Evolutionary conservation across 2,888 invertebrate genomes (phyloP).

Genomic region (Camptogramma bilineatum): DNA sequence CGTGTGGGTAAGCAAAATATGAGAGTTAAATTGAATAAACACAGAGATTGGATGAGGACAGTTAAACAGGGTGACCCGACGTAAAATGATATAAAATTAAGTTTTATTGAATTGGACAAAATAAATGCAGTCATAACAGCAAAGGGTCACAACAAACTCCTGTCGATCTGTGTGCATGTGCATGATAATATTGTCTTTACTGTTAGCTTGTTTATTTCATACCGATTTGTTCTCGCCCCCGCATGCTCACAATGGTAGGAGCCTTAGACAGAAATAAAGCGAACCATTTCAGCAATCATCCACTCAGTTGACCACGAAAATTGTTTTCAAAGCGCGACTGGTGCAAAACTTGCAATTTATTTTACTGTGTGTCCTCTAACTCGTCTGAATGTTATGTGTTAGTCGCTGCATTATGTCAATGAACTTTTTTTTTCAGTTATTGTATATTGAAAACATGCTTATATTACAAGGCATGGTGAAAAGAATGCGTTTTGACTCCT

Average conservation of each 20-base stretch:
- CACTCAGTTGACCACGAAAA: slow-evolving; percentile 64
- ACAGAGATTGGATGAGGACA: too few species aligned
- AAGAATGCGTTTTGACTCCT: neutral
- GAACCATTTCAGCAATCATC: slow-evolving; percentile 61
- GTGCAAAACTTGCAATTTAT: slow-evolving; percentile 31
- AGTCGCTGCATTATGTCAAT: neutral
- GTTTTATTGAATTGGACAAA: neutral
- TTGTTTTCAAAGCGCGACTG: slow-evolving; percentile 52
- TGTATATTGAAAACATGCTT: too few species aligned
- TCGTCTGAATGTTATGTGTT: neutral
- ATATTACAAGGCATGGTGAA: too few species aligned
- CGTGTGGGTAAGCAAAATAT: neutral
- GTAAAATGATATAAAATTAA: too few species aligned
- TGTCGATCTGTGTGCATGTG: neutral
- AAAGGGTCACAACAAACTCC: too few species aligned
- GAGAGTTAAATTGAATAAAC: neutral
- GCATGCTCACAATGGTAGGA: neutral
- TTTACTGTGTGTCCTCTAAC: neutral
- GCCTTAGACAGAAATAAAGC: slow-evolving; percentile 45
- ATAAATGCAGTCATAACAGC: neutral
- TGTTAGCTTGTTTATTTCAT: neutral
- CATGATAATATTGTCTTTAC: neutral
- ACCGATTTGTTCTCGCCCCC: neutral
- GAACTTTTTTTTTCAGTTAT: neutral
- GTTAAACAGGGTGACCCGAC: too few species aligned